These are phyloP conservation scores for Pogonophryne albipinna DNA, from an alignment of 2,797 vertebrate species.

Conservation along the genomic window DNA sequence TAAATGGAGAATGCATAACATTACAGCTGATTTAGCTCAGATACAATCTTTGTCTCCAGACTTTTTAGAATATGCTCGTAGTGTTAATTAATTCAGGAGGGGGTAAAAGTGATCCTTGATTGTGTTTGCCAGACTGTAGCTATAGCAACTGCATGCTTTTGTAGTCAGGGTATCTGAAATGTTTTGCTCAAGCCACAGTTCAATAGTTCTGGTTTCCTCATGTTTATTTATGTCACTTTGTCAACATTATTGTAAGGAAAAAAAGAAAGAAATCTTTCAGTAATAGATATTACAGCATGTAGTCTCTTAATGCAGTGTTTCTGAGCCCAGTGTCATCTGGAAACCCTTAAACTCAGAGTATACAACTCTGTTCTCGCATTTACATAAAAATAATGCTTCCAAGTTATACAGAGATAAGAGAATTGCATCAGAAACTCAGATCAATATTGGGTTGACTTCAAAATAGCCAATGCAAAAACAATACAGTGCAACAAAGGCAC, in stretches of 20 bases:
- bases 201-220: background rate
- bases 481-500: background rate
- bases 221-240: background rate
- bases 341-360: slow-evolving; percentile 31
- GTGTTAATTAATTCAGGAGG: slow-evolving; percentile 58
- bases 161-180: slow-evolving; percentile 20
- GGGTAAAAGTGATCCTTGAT: slow-evolving; percentile 44
- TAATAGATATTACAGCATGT: slow-evolving; percentile 10
- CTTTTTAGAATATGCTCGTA: slow-evolving; percentile 34
- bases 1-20: slow-evolving; percentile 22
- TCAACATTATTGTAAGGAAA: slow-evolving; percentile 12
- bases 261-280: slow-evolving; percentile 5
- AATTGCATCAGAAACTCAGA: background rate
- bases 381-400: no score
- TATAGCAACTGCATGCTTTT: slow-evolving; percentile 58
- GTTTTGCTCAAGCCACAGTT: slow-evolving; percentile 17
- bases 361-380: slow-evolving; percentile 13
- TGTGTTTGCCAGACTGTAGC: slow-evolving; percentile 55
- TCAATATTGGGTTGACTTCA: background rate
- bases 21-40: slow-evolving; percentile 28
- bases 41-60: slow-evolving; percentile 10
- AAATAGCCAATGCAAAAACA: background rate
- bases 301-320: slow-evolving; percentile 11
- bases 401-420: no score
- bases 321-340: slow-evolving; percentile 25